A percentile compares a stretch with the other conserved stretches of the same genome.
Conservation (phyloP, 2,797 vertebrate species). For the Eulemur coronatus region DNA sequence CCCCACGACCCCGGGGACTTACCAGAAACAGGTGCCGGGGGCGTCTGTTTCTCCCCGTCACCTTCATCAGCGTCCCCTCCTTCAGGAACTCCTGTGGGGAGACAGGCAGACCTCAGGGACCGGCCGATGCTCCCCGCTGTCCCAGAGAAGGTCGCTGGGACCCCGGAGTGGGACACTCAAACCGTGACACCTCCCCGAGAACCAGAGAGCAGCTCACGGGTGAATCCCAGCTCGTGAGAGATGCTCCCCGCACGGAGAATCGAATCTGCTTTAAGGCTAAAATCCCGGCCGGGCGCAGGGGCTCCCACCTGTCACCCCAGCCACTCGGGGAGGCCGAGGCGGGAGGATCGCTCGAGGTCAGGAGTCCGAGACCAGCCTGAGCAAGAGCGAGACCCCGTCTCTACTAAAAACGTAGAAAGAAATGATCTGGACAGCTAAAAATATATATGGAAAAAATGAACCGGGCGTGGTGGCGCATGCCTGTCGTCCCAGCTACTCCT, state of each 20-base stretch:
- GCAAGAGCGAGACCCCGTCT: too few species aligned
- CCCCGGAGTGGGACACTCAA: neutral
- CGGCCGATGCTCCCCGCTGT: neutral
- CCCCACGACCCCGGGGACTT: constrained; percentile 69
- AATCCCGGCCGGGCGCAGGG: too few species aligned
- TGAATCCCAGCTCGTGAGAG: neutral
- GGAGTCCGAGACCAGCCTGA: too few species aligned
- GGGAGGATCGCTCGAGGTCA: too few species aligned
- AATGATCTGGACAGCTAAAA: too few species aligned
- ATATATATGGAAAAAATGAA: too few species aligned
- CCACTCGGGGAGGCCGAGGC: too few species aligned
- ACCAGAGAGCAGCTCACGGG: neutral
- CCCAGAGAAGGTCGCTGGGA: neutral
- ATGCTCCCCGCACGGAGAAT: fast-evolving
- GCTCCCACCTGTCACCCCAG: too few species aligned
- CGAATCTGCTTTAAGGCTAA: too few species aligned
- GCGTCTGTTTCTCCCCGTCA: constrained; percentile 92
- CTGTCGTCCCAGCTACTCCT: too few species aligned
- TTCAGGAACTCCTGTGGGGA: constrained; percentile 94
- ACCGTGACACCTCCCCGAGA: fast-evolving
- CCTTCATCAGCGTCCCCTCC: constrained; percentile 97
- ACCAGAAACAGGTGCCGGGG: constrained; percentile 98
- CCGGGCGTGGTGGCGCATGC: too few species aligned
- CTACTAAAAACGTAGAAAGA: too few species aligned
- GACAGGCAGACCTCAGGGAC: constrained; percentile 45